Conservation (phyloP, 2,797 vertebrate genomes). For the Cossypha caffra region DNA sequence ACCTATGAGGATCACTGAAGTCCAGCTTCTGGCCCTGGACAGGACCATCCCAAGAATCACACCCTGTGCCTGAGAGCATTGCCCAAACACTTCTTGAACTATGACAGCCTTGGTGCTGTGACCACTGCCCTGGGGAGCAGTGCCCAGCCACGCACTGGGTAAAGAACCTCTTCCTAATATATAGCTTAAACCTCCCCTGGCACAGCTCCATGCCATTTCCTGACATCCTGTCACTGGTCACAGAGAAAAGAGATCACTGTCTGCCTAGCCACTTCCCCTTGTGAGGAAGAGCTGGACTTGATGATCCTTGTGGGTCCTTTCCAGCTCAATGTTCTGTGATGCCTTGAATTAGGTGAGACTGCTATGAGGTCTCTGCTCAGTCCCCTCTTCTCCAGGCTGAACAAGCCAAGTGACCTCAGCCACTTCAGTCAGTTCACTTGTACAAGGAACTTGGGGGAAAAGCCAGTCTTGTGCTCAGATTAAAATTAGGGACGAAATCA, state of each 20-base stretch:
- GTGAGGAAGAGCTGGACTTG: neutral
- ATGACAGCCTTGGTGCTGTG: neutral
- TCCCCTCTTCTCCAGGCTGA: neutral
- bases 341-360: neutral
- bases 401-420: neutral
- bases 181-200: neutral
- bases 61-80: neutral
- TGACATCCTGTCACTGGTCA: neutral
- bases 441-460: neutral
- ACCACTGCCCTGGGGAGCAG: neutral
- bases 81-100: neutral
- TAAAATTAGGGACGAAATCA: neutral
- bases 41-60: neutral
- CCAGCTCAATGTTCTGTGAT: neutral
- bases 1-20: neutral
- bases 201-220: neutral
- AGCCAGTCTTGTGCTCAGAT: neutral
- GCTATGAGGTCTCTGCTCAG: neutral
- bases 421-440: neutral
- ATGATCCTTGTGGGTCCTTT: neutral
- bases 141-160: accelerated
- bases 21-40: neutral
- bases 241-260: neutral
- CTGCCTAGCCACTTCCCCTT: neutral
- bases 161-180: neutral